These are phyloP conservation scores for Oreochromis aureus DNA, from an alignment of 2,113 vertebrate genomes.

Conservation along the genomic window DNA sequence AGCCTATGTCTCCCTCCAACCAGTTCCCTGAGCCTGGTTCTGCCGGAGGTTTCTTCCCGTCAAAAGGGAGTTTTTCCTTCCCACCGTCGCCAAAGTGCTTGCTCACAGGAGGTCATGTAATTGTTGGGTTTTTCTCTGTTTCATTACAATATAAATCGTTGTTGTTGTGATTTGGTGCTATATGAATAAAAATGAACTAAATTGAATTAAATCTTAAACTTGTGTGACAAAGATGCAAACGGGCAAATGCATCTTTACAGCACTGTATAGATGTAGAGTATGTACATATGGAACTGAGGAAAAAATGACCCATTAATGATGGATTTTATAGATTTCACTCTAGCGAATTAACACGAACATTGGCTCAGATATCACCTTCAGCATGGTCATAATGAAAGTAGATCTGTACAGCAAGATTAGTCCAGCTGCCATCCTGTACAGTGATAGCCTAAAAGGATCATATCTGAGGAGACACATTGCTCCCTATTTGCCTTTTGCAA, in stretches of 20 bases:
- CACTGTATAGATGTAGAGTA: neutral
- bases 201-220: neutral
- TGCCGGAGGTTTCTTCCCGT: too few species aligned
- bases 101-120: neutral
- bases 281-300: neutral
- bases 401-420: neutral
- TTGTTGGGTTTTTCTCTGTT: neutral
- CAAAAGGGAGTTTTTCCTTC: neutral
- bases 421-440: neutral
- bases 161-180: neutral
- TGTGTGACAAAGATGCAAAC: neutral
- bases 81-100: neutral
- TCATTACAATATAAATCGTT: neutral
- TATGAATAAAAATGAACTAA: too few species aligned
- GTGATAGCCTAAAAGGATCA: neutral
- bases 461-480: neutral
- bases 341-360: neutral
- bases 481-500: neutral
- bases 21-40: too few species aligned
- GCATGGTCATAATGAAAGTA: neutral
- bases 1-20: too few species aligned
- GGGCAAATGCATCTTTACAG: neutral
- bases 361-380: neutral
- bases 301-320: neutral
- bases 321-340: neutral